Percentiles rank a stretch among this genome's conserved stretches.
These are phyloP conservation scores for Stenotaenia linearis DNA, from an alignment of 2,888 invertebrate genomes.

Conservation along the genomic window DNA sequence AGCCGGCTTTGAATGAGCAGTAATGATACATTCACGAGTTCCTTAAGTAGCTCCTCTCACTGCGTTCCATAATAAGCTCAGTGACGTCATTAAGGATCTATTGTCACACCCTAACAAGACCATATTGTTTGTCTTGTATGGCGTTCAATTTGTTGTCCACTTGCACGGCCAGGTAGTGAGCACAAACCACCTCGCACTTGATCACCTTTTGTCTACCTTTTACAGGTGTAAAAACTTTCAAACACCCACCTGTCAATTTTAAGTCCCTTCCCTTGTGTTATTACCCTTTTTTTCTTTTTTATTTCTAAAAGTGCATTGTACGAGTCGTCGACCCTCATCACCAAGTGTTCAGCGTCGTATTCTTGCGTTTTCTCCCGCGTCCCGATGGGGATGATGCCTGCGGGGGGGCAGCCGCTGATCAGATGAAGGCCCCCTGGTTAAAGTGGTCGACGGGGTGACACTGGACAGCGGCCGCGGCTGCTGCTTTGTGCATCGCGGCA, in stretches of 20 bases:
- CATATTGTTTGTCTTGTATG: slow-evolving; percentile 30
- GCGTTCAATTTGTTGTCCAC: slow-evolving; percentile 27
- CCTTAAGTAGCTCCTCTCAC: slow-evolving; percentile 1
- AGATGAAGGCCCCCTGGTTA: slow-evolving; percentile 36
- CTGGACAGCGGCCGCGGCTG: slow-evolving; percentile 30
- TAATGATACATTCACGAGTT: slow-evolving; percentile 31
- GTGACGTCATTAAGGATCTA: slow-evolving; percentile 31
- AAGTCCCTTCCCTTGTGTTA: background rate
- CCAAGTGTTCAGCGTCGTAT: slow-evolving; percentile 17
- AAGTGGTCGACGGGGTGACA: slow-evolving; percentile 34
- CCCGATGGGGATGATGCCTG: slow-evolving; percentile 12
- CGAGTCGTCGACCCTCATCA: background rate
- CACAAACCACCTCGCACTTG: slow-evolving; percentile 1
- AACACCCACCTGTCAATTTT: background rate
- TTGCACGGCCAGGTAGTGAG: background rate
- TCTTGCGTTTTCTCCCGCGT: slow-evolving; percentile 29
- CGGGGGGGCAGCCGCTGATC: slow-evolving; percentile 34
- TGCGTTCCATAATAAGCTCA: background rate
- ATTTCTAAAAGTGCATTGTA: background rate
- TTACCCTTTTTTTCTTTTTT: background rate
- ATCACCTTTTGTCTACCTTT: background rate
- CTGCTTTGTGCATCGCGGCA: slow-evolving; percentile 34
- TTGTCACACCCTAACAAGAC: slow-evolving; percentile 16
- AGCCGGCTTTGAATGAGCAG: slow-evolving; percentile 29
- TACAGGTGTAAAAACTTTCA: background rate